A percentile compares a stretch with the other conserved stretches of the same genome.
phyloP scores from a whole-genome alignment of 2,113 vertebrate species.

The Mirza zaza region DNA sequence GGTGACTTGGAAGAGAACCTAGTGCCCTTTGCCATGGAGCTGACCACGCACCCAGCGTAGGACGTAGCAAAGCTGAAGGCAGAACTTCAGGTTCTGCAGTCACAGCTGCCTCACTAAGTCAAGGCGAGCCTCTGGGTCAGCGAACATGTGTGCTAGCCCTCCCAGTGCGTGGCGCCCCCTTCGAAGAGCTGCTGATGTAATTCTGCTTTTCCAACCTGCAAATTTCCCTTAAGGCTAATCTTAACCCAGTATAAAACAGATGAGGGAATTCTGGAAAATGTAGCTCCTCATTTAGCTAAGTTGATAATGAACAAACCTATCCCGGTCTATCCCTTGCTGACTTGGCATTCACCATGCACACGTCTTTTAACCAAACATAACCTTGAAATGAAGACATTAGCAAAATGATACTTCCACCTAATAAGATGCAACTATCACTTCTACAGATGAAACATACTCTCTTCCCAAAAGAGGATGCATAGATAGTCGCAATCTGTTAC shows the following conservation, averaged over 20 bases:
- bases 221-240: background rate
- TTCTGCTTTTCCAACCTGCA: background rate
- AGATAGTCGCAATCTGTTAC: background rate
- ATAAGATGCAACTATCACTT: background rate
- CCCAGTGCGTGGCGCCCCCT: fast-evolving
- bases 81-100: background rate
- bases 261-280: background rate
- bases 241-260: background rate
- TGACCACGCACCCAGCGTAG: fast-evolving
- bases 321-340: background rate
- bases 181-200: background rate
- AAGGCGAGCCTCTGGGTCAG: background rate
- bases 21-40: background rate
- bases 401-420: background rate
- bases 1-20: background rate
- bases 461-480: background rate
- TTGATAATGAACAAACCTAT: background rate
- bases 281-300: background rate
- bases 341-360: background rate
- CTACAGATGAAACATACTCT: background rate
- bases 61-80: background rate
- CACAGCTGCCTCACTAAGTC: background rate
- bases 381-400: background rate
- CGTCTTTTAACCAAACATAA: background rate
- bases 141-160: fast-evolving